These are phyloP conservation scores for Drosophila leontia DNA, from an alignment of 1,140 invertebrate species.

Conservation along the genomic window DNA sequence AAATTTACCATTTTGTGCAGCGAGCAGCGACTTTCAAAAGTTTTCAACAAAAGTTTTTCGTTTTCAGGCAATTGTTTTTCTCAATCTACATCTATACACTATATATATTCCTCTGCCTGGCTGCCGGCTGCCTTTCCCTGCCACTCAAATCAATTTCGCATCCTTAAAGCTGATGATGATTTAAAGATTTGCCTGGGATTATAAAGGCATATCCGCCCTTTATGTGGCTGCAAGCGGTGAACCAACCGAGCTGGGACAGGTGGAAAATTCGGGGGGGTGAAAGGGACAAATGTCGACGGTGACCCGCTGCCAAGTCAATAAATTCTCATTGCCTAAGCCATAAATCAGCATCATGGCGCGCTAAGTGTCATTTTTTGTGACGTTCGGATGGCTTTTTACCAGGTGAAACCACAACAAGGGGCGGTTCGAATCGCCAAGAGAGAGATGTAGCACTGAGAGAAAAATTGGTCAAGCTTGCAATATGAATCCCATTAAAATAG, in stretches of 20 bases:
- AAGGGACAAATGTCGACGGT: slow-evolving; percentile 53
- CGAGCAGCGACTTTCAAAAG: slow-evolving; percentile 51
- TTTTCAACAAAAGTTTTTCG: slow-evolving; percentile 46
- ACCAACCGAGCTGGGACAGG: background rate
- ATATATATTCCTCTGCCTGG: background rate
- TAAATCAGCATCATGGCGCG: slow-evolving; percentile 81
- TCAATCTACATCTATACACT: slow-evolving; percentile 1
- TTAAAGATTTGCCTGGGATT: slow-evolving; percentile 39
- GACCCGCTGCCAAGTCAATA: slow-evolving; percentile 80
- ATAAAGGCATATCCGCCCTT: slow-evolving; percentile 27
- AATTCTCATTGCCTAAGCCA: slow-evolving; percentile 83
- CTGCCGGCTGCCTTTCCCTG: slow-evolving; percentile 27
- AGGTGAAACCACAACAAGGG: slow-evolving; percentile 58
- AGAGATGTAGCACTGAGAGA: slow-evolving; percentile 11
- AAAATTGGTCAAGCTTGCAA: background rate
- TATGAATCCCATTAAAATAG: background rate
- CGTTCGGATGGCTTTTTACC: slow-evolving; percentile 76
- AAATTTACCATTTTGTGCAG: slow-evolving; percentile 74
- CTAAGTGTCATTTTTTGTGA: slow-evolving; percentile 84
- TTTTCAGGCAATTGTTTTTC: slow-evolving; percentile 30
- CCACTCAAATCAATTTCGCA: slow-evolving; percentile 65
- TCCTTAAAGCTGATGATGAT: slow-evolving; percentile 57
- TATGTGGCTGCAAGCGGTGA: slow-evolving; percentile 6
- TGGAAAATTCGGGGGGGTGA: slow-evolving; percentile 9
- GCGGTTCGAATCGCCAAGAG: slow-evolving; percentile 21